phyloP scores from a whole-genome alignment of 2,113 vertebrate species.

The Speoplatyrhinus poulsoni region DNA sequence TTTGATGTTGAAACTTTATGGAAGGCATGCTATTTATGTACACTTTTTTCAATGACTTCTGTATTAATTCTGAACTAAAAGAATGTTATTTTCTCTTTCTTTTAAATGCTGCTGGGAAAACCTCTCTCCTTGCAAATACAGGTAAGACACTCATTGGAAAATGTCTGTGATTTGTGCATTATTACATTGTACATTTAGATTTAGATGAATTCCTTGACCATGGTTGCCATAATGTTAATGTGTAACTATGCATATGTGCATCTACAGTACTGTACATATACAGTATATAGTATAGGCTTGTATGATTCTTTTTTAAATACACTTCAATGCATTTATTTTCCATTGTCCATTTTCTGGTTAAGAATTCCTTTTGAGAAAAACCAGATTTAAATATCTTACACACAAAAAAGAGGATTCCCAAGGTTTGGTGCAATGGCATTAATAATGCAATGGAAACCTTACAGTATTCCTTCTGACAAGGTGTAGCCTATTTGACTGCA shows the following conservation, averaged over 20 bases:
- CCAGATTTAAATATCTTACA: no score
- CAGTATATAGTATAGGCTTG: no score
- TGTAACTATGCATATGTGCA: background rate
- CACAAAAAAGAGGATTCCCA: background rate
- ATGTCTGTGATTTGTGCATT: background rate
- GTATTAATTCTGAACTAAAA: conserved; percentile 20
- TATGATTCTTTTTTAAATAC: no score
- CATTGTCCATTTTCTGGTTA: no score
- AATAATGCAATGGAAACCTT: conserved; percentile 23
- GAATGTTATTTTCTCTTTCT: conserved; percentile 4
- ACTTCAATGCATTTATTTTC: background rate
- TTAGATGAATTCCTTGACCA: background rate
- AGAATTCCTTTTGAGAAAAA: no score
- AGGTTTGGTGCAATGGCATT: background rate
- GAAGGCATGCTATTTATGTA: background rate
- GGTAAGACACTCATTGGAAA: conserved; percentile 52
- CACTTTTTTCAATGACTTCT: background rate
- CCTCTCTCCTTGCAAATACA: conserved; percentile 29
- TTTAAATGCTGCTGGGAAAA: conserved; percentile 11
- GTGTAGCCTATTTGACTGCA: background rate
- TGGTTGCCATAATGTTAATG: background rate
- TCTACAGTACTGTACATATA: background rate
- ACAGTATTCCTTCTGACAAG: conserved; percentile 24
- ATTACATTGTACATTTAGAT: background rate
- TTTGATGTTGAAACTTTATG: no score